Conservation (phyloP, 2,888 invertebrate species). For the Stramonita haemastoma region DNA sequence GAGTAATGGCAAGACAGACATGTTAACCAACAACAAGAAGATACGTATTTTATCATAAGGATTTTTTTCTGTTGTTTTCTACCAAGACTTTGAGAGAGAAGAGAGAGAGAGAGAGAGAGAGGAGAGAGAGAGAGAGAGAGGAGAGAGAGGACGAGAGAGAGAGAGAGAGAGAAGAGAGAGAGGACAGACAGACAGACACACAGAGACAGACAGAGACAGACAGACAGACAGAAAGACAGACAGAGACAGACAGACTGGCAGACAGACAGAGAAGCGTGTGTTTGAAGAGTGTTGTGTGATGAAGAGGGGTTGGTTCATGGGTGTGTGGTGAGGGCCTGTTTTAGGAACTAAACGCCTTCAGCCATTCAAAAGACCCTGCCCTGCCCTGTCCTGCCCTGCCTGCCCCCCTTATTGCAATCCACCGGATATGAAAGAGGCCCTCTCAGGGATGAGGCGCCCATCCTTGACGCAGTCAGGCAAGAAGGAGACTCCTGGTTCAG, state of each 20-base stretch:
- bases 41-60: no score
- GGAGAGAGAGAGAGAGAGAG: no score
- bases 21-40: no score
- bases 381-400: not conserved
- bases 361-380: not conserved
- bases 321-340: not conserved
- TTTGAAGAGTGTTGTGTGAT: constrained; percentile 2
- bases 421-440: constrained; percentile 19
- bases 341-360: not conserved
- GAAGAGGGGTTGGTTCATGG: not conserved
- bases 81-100: no score
- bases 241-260: not conserved
- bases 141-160: constrained; percentile 32
- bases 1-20: no score
- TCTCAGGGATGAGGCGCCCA: not conserved
- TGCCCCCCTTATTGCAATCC: constrained; percentile 5
- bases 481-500: no score
- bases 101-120: not conserved
- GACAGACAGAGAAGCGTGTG: not conserved
- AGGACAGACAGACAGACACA: not conserved
- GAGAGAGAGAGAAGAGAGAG: not conserved
- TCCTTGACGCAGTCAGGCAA: no score
- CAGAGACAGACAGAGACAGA: not conserved
- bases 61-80: no score
- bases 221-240: not conserved